Conservation (phyloP, 2,888 invertebrate genomes). For the Xanthostigma xanthostigma region DNA sequence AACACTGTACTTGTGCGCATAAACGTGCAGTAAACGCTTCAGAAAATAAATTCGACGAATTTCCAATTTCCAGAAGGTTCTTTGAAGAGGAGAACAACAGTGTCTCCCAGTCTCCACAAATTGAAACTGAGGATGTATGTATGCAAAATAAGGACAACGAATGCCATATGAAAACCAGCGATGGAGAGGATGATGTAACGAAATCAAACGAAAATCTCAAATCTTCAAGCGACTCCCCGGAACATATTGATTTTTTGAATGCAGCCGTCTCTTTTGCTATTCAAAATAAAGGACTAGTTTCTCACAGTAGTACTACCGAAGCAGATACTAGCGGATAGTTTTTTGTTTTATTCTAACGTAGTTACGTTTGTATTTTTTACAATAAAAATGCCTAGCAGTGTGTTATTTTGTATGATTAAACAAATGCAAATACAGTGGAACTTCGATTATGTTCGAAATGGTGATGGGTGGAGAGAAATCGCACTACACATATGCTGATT, state of each 20-base stretch:
- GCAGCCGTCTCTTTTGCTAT: constrained; percentile 62
- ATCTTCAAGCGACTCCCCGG: constrained; percentile 12
- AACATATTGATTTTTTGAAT: constrained; percentile 45
- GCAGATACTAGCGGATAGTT: too few species aligned
- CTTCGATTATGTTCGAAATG: too few species aligned
- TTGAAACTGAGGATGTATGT: not conserved
- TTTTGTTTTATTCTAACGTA: too few species aligned
- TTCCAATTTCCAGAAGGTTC: constrained; percentile 7
- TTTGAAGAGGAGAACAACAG: not conserved
- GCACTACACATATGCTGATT: too few species aligned
- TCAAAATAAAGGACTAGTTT: constrained; percentile 47
- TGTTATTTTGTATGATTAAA: too few species aligned
- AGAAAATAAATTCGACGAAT: not conserved
- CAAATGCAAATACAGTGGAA: too few species aligned
- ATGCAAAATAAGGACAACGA: not conserved
- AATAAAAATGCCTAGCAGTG: too few species aligned
- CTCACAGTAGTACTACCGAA: too few species aligned
- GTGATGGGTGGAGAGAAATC: too few species aligned
- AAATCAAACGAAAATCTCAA: constrained; percentile 16
- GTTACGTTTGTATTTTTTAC: too few species aligned
- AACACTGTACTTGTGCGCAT: constrained; percentile 18
- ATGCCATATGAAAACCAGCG: constrained; percentile 4
- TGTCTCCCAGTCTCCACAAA: not conserved
- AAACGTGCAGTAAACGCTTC: constrained; percentile 1
- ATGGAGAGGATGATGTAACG: constrained; percentile 8